Evolutionary conservation across 1,140 invertebrate species (phyloP).

Genomic region (Linepithema humile): DNA sequence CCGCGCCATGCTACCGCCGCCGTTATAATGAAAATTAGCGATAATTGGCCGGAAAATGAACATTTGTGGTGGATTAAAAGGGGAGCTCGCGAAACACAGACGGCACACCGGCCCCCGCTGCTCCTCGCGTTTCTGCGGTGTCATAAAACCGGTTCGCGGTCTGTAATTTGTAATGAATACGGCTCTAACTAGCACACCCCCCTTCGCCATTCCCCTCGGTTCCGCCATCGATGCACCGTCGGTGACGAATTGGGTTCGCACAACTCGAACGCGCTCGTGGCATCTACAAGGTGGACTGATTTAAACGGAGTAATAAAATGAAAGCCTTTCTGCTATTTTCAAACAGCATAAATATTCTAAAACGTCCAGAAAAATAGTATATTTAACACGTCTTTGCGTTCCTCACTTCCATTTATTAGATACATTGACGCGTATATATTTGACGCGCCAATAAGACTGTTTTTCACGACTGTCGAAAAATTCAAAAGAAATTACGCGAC

Average conservation of each 20-base stretch:
- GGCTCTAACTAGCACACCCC: conserved; percentile 71
- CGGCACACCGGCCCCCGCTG: conserved; percentile 42
- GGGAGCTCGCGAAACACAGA: conserved; percentile 65
- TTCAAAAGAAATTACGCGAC: not conserved
- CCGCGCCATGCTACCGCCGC: conserved; percentile 1
- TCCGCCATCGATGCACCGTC: conserved; percentile 38
- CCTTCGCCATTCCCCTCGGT: conserved; percentile 40
- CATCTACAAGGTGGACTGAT: conserved; percentile 40
- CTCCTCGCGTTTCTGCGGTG: conserved; percentile 69
- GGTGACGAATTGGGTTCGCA: conserved; percentile 63
- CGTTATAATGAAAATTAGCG: conserved; percentile 72
- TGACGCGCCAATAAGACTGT: not conserved
- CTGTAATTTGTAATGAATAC: conserved; percentile 78
- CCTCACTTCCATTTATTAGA: not conserved
- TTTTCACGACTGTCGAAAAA: not conserved
- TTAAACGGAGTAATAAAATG: not conserved
- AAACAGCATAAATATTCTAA: not conserved
- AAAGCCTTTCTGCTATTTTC: not conserved
- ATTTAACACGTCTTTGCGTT: not conserved
- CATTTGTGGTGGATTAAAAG: conserved; percentile 73
- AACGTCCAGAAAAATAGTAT: not conserved
- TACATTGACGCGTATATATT: not conserved
- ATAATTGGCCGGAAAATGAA: conserved; percentile 74
- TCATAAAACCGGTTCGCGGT: conserved; percentile 71
- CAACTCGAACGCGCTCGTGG: conserved; percentile 43